These are phyloP conservation scores for Subanguina moxae DNA, from an alignment of 1,140 invertebrate genomes.

Conservation along the genomic window DNA sequence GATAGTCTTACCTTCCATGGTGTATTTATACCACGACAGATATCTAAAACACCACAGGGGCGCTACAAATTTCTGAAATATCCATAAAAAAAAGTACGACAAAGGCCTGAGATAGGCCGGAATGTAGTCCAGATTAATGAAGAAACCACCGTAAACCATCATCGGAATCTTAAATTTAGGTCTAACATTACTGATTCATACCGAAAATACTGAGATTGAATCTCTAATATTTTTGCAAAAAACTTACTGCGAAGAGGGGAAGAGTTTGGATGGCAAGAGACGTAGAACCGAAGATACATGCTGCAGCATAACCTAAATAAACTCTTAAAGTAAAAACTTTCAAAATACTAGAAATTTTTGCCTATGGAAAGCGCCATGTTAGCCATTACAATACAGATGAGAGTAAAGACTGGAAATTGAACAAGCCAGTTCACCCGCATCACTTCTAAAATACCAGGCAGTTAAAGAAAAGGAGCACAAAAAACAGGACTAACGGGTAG, in stretches of 20 bases:
- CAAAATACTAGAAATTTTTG: conserved; percentile 72
- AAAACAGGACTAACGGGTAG: conserved; percentile 52
- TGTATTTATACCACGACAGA: neutral
- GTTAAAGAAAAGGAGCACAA: neutral
- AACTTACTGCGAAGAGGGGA: neutral
- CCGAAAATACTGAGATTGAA: too few species aligned
- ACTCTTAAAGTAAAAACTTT: conserved; percentile 47
- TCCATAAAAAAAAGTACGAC: too few species aligned
- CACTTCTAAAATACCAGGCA: conserved; percentile 59
- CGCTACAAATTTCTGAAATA: too few species aligned
- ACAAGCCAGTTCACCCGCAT: conserved; percentile 66
- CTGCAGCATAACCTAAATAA: conserved; percentile 14
- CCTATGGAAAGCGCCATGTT: conserved; percentile 86
- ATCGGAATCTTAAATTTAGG: too few species aligned
- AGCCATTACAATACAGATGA: conserved; percentile 74
- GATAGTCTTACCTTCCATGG: neutral
- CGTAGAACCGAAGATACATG: conserved; percentile 23
- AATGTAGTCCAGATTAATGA: neutral
- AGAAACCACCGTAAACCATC: conserved; percentile 1
- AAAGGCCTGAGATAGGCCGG: neutral
- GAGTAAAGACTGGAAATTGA: conserved; percentile 73
- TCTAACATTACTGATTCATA: too few species aligned
- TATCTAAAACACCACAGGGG: neutral
- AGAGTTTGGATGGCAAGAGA: neutral
- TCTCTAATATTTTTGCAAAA: too few species aligned